A percentile compares a stretch with the other conserved stretches of the same genome.
phyloP scores from a whole-genome alignment of 2,888 invertebrate genomes.

The Folsomia manolachei region DNA sequence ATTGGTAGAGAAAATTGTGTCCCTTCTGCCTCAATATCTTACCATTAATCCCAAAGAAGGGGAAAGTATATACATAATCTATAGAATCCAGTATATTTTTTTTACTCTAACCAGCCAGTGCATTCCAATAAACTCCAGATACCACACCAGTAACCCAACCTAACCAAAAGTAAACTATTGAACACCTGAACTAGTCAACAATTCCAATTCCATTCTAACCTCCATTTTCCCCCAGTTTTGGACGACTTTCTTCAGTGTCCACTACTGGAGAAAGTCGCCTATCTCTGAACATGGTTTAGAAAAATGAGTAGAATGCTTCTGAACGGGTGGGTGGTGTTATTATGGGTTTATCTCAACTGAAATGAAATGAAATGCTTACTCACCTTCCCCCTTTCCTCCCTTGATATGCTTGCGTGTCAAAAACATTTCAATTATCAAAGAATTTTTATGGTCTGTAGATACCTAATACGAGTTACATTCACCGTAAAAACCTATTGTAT shows the following conservation, averaged over 20 bases:
- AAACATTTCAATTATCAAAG: conserved; percentile 18
- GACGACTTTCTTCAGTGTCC: background rate
- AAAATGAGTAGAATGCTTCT: no score
- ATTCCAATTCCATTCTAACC: background rate
- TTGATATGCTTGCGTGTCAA: conserved; percentile 6
- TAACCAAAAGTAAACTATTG: background rate
- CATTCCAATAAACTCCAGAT: no score
- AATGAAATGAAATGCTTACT: background rate
- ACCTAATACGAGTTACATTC: conserved; percentile 41
- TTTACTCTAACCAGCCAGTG: no score
- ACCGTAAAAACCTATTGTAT: conserved; percentile 29
- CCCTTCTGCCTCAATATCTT: background rate
- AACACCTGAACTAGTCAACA: conserved; percentile 2
- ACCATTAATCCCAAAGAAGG: background rate
- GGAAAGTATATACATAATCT: background rate
- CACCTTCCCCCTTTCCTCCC: background rate
- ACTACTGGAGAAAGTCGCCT: no score
- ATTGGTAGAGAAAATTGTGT: background rate
- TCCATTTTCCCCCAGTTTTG: background rate
- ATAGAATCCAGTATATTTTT: background rate
- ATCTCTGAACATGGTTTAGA: no score
- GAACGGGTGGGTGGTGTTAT: no score
- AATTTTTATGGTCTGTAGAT: conserved; percentile 26
- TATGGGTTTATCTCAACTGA: background rate
- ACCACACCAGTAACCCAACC: background rate